Percentiles rank a stretch among this genome's conserved stretches.
phyloP scores from a whole-genome alignment of 2,113 vertebrate species.

The Globicephala melas region DNA sequence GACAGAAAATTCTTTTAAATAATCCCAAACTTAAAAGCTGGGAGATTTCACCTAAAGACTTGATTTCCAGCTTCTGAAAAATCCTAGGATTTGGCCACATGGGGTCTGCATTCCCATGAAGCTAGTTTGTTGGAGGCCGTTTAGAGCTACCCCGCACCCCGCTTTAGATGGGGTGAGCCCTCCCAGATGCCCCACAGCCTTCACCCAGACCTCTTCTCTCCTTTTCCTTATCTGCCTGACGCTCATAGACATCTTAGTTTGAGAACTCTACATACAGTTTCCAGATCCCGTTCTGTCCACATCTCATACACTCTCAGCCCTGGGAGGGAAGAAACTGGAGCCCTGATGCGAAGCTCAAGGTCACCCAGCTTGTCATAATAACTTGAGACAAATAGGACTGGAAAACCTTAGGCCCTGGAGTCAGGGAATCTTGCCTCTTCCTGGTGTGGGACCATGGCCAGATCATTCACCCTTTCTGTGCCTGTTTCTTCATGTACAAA shows the following conservation, averaged over 20 bases:
- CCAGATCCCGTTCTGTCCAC: neutral
- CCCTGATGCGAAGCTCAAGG: neutral
- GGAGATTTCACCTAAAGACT: neutral
- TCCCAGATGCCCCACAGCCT: neutral
- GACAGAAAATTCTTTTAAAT: neutral
- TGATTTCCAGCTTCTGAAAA: neutral
- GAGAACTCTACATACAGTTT: neutral
- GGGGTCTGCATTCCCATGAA: neutral
- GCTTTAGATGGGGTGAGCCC: no score
- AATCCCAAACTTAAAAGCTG: neutral
- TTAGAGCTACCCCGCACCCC: neutral
- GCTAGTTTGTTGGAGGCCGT: neutral
- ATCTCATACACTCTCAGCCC: neutral
- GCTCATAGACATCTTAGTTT: neutral
- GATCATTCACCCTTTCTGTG: neutral
- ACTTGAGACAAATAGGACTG: neutral
- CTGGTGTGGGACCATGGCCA: neutral
- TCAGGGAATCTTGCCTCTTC: neutral
- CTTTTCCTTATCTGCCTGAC: neutral
- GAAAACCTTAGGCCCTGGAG: neutral
- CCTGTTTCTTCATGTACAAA: neutral
- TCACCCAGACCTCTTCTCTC: neutral
- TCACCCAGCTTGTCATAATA: neutral
- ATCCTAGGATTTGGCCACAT: neutral
- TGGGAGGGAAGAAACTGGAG: neutral